Evolutionary conservation across 1,140 invertebrate species (phyloP).

Genomic region (Drosophila santomea): DNA sequence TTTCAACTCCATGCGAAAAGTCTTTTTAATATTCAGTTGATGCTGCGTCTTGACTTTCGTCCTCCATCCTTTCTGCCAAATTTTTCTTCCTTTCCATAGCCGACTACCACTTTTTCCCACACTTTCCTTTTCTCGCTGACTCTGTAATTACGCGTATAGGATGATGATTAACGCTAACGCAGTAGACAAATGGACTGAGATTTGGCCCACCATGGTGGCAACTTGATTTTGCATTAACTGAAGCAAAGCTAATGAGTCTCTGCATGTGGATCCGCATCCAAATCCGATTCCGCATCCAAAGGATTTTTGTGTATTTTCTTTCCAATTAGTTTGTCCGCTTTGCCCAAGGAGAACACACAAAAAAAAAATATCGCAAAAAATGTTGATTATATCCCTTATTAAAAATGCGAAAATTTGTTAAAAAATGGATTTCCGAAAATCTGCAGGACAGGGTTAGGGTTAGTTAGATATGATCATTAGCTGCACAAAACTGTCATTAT

Average conservation of each 20-base stretch:
- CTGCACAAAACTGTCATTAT: no score
- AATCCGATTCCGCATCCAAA: conserved; percentile 30
- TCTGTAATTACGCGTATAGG: conserved; percentile 81
- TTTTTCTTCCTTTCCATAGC: not conserved
- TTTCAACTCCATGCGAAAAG: conserved; percentile 30
- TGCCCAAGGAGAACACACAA: not conserved
- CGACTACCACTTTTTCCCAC: conserved; percentile 6
- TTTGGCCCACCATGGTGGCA: conserved; percentile 3
- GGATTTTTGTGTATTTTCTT: conserved; percentile 62
- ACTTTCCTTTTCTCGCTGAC: conserved; percentile 25
- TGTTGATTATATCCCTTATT: no score
- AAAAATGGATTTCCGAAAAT: no score
- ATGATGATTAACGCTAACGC: conserved; percentile 79
- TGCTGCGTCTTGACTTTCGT: conserved; percentile 20
- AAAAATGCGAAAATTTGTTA: no score
- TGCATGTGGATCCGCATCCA: conserved; percentile 51
- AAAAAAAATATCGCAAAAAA: not conserved
- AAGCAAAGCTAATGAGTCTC: conserved; percentile 79
- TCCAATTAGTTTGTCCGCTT: conserved; percentile 72
- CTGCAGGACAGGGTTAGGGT: no score
- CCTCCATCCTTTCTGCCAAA: not conserved
- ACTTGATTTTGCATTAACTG: conserved; percentile 65
- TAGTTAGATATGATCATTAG: no score
- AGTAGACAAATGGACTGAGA: conserved; percentile 32
- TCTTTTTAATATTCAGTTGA: conserved; percentile 63